Base-by-base conservation (phyloP, 2,797 vertebrate species). In the Ctenosaura bakeri region DNA sequence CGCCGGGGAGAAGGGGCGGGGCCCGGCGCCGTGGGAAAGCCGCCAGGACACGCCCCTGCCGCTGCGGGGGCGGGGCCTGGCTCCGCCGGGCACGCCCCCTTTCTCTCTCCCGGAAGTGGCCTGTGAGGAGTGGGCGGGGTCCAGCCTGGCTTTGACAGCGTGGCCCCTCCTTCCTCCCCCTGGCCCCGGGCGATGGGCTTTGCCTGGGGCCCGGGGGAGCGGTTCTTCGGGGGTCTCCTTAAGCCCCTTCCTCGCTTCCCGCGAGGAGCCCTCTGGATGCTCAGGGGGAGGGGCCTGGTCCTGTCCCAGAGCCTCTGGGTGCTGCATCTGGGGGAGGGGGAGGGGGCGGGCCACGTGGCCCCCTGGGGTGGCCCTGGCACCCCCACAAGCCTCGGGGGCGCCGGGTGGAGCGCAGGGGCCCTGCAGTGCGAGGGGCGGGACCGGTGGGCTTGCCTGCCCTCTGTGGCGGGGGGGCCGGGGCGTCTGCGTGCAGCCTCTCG, bases 391-490 rank as follows among this genome's bases (percentile, higher is more conserved):
- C 16, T 73, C 22, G 59, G 59, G 59, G 18, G 56, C 18, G 56
- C 56, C 18, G 56, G 2, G 1, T 20, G 56, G 56, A 18, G 59
- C 20, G 59, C 0, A 62, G 6, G 59, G 59, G 59, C 22, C 18
- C 20, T 13, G 59, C 22, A 62, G 71, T 35, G 4, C n/a, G 16
- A 29, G 71, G 4, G 3, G 3, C 3, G 4, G n/a, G 18, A 10
- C 5, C 12, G 32, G 5, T 16, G 71, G 32, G 29, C 26, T 5
- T 2, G 8, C 22, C 76, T 10, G 4, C 46, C 77, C 4, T 3
- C 0, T 18, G 13, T 14, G n/a, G 2, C 77, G 0, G 3, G 0
- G 50, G 29, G 50, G 54, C n/a, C 26, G 5, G 59, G 20, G 59
- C 1, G 18, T 20, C 6, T 62, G 59, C 20, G 6, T 24, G 20